Conservation (phyloP, 2,888 invertebrate species). For the Agonopterix heracliana region DNA sequence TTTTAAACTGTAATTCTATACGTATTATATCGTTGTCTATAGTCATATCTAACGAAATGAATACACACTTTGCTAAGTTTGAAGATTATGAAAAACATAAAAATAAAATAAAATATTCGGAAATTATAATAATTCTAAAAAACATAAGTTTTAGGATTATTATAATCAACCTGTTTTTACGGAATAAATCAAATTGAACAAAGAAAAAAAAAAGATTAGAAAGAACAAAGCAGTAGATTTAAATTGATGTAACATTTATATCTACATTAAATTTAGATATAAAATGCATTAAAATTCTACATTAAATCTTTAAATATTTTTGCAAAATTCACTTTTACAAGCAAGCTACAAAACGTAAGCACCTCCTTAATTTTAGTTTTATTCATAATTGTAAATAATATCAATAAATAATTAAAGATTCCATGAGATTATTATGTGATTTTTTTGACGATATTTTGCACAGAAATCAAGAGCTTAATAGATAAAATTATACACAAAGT, state of each 20-base stretch:
- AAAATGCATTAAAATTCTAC: constrained; percentile 1
- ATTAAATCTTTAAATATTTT: not conserved
- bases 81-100: too few species aligned
- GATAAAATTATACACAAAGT: too few species aligned
- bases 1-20: constrained; percentile 16
- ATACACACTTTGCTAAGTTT: not conserved
- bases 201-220: not conserved
- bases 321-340: constrained; percentile 16
- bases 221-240: too few species aligned
- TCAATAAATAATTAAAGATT: constrained; percentile 5
- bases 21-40: constrained; percentile 16
- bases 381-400: not conserved
- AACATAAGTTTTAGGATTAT: too few species aligned
- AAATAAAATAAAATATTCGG: too few species aligned
- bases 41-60: not conserved
- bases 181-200: too few species aligned
- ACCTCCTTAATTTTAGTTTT: constrained; percentile 2
- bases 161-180: too few species aligned
- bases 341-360: constrained; percentile 14
- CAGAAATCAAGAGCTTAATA: not conserved
- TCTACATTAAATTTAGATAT: constrained; percentile 1
- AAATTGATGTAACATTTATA: too few species aligned
- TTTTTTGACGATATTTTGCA: not conserved
- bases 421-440: not conserved
- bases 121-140: too few species aligned